Evolutionary conservation across 2,888 invertebrate species (phyloP), one percentile per base, ranked within the genome.

Genomic region (Macrophya annulata): DNA sequence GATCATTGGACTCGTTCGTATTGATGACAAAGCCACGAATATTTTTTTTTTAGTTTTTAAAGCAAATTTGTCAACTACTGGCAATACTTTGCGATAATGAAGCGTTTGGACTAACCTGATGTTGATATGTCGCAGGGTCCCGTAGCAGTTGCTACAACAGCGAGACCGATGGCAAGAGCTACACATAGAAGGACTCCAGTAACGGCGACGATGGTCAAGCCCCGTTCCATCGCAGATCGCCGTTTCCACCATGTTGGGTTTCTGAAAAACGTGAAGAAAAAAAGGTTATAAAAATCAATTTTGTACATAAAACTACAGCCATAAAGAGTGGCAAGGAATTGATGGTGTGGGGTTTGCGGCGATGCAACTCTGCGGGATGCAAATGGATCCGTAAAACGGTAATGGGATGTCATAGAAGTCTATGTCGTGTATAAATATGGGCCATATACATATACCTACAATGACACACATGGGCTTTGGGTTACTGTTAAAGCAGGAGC

Each of bases 191-290:
- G 95, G 84, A 96, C 93, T 86, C 96, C 95, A 87, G 96, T 94
- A 76, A 96, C 94, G 86, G 95, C 94, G 72, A 96, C 94, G 86
- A 96, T 94, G 86, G 96, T 96, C 88, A 97, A 94, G 72, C 96
- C 95, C 89, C 96, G 94, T 93, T 97, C 97, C 94, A 97, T 94
- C 87, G 96, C 95, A 65, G 96, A 96, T 88, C 97, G 95, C 87
- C 97, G 95, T 89, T 96, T 96, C 97, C 97, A 97, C 97, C 97
- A 97, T 94, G 96, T 96, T 89, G 96, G 96, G 93, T 97, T 96
- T 94, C 97, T 97, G 94, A 9, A 74, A 74, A 12, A 31, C 31
- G 31, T 9, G 40, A 37, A 40, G 25, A 40, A 71, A 48, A 55
- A n/a, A 55, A 51, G 31, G 31, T 3, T 31, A 51, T 77, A 5